These are phyloP conservation scores for Ernsta delagoae DNA, from an alignment of 2,888 invertebrate genomes.

Conservation along the genomic window DNA sequence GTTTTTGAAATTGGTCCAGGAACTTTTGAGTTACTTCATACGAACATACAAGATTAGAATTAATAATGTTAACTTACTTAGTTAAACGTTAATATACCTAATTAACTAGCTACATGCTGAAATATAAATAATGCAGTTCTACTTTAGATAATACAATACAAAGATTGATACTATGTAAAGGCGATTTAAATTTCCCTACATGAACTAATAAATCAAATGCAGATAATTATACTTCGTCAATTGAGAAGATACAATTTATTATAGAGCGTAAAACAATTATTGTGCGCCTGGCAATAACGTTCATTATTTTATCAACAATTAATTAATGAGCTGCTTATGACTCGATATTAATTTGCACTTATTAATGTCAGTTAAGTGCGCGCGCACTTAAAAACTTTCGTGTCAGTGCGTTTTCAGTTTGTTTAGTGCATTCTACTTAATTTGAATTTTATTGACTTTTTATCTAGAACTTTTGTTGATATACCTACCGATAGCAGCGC, in stretches of 20 bases:
- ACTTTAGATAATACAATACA: too few relatives aligned
- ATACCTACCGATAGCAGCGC: too few relatives aligned
- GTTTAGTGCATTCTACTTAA: background rate
- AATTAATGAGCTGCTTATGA: conserved; percentile 10
- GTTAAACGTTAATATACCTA: too few relatives aligned
- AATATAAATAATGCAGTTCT: too few relatives aligned
- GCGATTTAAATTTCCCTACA: background rate
- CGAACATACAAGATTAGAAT: too few relatives aligned
- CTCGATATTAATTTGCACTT: conserved; percentile 12
- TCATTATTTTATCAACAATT: conserved; percentile 18
- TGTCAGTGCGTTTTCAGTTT: background rate
- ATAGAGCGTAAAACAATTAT: conserved; percentile 31
- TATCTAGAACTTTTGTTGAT: too few relatives aligned
- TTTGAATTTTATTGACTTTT: background rate
- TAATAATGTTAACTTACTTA: too few relatives aligned
- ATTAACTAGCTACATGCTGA: too few relatives aligned
- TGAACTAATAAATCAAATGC: background rate
- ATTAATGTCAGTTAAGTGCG: conserved; percentile 4
- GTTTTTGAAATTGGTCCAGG: too few relatives aligned
- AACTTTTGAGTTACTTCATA: too few relatives aligned
- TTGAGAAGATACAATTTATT: conserved; percentile 17
- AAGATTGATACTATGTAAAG: too few relatives aligned
- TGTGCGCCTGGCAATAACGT: conserved; percentile 4
- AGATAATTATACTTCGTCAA: background rate
- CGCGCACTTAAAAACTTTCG: background rate